Base-by-base conservation (phyloP, 2,113 vertebrate genomes). In the Pungitius pungitius region DNA sequence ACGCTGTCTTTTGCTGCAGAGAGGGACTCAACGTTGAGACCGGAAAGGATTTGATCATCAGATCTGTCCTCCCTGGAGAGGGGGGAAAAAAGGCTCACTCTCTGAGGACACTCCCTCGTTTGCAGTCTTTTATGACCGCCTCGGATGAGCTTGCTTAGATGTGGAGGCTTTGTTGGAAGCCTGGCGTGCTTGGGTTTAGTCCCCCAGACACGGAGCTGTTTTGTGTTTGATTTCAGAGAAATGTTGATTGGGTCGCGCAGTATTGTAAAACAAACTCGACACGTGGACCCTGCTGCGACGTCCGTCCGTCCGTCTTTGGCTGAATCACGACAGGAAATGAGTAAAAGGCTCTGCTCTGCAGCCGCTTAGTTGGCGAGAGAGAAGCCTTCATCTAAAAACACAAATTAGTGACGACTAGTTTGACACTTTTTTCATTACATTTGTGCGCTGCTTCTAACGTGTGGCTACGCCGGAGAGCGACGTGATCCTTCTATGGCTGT, bases 21-120 rank as follows among this genome's bases (percentile, higher is more conserved):
- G 54, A 66, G 71, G 69, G 69, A 35, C 76, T 85, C 81, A 72
- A 62, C 26, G 8, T 59, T 61, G 78, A 84, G 75, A 70, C 83
- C 77, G 86, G 84, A 90, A 86, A 81, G 78, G 85, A 79, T 84
- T 59, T 75, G 84, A 85, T 88, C 85, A 85, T 87, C 86, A 81
- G 81, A 86, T 87, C 74, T 64, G 39, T 67, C 39, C 33, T 90
- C 90, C 86, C 85, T 24, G 39, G 82, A 65, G 87, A 80, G 73
- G 60, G 85, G 30, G 6, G 30, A 30, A 84, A 83, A 83, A 85
- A 60, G 85, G 85, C 90, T 82, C 59, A 27, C 69, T 73, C 72
- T 86, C 73, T 84, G 66, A 84, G 77, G 83, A 68, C 77, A 75
- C 88, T 85, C 75, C 76, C 87, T 86, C 68, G 73, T 86, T 87